Evolutionary conservation across 2,113 vertebrate genomes (phyloP).

Genomic region (Meleagris gallopavo): DNA sequence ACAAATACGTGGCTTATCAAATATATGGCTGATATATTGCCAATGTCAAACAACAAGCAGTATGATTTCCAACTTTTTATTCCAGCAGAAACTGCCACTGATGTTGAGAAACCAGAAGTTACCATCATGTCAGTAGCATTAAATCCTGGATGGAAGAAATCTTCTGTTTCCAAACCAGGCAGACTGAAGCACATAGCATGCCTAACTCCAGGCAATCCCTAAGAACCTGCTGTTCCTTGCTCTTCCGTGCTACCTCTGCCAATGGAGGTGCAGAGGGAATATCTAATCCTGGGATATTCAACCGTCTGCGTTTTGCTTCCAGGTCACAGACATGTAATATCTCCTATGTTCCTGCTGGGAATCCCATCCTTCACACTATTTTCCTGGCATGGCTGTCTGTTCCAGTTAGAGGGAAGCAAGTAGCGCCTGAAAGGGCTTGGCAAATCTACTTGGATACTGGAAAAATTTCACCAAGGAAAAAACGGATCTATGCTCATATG

Average conservation of each 20-base stretch:
- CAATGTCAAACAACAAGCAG: not conserved
- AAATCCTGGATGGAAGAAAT: not conserved
- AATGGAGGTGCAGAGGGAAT: not conserved
- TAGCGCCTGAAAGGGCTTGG: not conserved
- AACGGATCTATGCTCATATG: not conserved
- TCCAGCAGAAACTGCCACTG: not conserved
- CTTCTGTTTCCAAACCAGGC: not conserved
- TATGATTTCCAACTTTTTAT: not conserved
- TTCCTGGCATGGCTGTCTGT: not conserved
- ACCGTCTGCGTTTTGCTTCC: not conserved
- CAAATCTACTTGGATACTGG: not conserved
- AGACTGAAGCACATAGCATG: not conserved
- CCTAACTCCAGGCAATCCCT: not conserved
- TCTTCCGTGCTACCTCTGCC: not conserved
- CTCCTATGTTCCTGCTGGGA: not conserved
- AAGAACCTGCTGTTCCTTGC: not conserved
- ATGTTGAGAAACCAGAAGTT: not conserved
- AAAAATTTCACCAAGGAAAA: not conserved
- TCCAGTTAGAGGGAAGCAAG: not conserved
- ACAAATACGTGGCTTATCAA: not conserved
- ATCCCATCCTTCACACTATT: not conserved
- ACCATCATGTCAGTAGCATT: not conserved
- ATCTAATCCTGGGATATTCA: not conserved
- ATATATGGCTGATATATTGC: not conserved
- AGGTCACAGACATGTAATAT: not conserved